Conservation (phyloP, 2,113 vertebrate species). For the Melanerpes formicivorus region DNA sequence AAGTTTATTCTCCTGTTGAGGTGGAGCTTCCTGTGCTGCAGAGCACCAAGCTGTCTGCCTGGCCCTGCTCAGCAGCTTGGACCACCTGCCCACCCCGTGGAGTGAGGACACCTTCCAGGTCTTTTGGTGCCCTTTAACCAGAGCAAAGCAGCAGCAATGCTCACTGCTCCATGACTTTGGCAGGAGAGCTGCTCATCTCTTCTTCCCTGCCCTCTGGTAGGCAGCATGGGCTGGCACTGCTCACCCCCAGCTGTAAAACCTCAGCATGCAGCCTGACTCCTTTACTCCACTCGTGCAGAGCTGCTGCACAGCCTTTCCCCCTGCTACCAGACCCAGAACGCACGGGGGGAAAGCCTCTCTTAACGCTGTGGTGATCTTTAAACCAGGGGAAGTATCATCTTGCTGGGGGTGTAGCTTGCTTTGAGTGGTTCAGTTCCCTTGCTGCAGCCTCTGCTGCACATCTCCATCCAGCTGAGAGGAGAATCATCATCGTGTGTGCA, state of each 20-base stretch:
- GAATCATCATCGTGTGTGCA: slow-evolving; percentile 33
- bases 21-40: no score
- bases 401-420: background rate
- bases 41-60: rapidly evolving
- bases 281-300: background rate
- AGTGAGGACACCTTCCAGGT: background rate
- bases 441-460: background rate
- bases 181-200: background rate
- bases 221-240: rapidly evolving
- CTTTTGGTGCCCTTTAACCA: background rate
- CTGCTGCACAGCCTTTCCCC: no score
- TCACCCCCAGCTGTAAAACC: background rate
- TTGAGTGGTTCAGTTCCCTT: background rate
- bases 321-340: background rate
- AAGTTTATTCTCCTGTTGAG: no score
- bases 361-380: background rate
- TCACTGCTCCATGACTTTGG: background rate
- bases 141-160: background rate
- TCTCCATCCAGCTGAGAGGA: slow-evolving; percentile 64
- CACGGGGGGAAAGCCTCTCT: background rate
- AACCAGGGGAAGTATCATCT: background rate
- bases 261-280: background rate
- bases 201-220: rapidly evolving
- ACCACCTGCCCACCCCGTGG: background rate
- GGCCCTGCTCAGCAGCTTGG: background rate